These are phyloP conservation scores for Pseudococcus jackbeardsleyi DNA, from an alignment of 2,888 invertebrate species.

Conservation along the genomic window DNA sequence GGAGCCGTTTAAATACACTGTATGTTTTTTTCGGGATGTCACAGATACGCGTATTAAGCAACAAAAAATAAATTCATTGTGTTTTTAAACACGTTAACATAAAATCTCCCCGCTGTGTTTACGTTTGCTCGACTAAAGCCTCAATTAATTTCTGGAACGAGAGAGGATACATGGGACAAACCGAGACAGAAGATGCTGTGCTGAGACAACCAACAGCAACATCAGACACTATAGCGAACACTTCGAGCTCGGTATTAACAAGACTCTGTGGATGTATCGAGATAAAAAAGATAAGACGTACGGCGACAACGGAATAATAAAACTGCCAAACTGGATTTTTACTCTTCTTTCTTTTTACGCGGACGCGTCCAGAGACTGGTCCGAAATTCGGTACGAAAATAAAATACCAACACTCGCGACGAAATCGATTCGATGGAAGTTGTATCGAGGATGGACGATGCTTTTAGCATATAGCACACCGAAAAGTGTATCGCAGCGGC, in stretches of 20 bases:
- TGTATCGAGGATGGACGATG: not conserved
- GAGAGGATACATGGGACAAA: not conserved
- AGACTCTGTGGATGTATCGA: not conserved
- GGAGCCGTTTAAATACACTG: not conserved
- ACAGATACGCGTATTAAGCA: constrained; percentile 38
- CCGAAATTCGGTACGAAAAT: not conserved
- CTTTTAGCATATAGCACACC: constrained; percentile 41
- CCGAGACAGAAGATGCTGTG: too few relatives aligned
- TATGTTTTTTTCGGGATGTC: constrained; percentile 1
- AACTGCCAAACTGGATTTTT: constrained; percentile 62
- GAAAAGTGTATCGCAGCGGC: not conserved
- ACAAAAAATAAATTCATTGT: constrained; percentile 58
- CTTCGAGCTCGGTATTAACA: not conserved
- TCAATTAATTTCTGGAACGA: constrained; percentile 54
- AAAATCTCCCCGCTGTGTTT: constrained; percentile 57
- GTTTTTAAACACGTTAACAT: constrained; percentile 45
- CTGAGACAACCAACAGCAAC: not conserved
- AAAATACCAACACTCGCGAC: not conserved
- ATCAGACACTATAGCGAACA: not conserved
- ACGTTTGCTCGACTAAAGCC: constrained; percentile 38
- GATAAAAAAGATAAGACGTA: constrained; percentile 62
- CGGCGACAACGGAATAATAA: constrained; percentile 64
- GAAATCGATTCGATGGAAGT: not conserved
- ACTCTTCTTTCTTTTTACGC: not conserved
- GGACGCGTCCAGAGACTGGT: not conserved